phyloP scores from a whole-genome alignment of 2,888 invertebrate species.

The Noctua pronuba region DNA sequence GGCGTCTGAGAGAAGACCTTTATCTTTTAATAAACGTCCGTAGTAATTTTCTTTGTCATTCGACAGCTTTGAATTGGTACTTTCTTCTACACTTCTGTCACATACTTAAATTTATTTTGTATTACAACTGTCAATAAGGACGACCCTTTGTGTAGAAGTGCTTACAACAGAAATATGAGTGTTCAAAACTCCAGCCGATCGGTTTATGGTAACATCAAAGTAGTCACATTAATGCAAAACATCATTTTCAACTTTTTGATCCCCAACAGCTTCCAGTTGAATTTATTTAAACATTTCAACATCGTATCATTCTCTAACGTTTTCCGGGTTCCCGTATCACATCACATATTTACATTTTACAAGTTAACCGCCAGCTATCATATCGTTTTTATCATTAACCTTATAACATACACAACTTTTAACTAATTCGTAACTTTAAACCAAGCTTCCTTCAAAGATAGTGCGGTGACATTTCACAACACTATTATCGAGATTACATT shows the following conservation, averaged over 20 bases:
- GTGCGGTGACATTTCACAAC: slow-evolving; percentile 68
- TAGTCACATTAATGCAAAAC: slow-evolving; percentile 26
- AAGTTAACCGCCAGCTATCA: slow-evolving; percentile 55
- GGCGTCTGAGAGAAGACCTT: neutral
- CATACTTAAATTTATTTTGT: neutral
- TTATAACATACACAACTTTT: slow-evolving; percentile 52
- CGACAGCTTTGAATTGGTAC: neutral
- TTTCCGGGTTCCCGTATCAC: slow-evolving; percentile 46
- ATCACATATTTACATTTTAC: slow-evolving; percentile 64
- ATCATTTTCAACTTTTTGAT: slow-evolving; percentile 25
- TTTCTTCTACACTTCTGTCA: neutral
- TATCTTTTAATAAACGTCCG: neutral
- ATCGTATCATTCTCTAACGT: slow-evolving; percentile 22
- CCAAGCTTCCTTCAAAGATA: slow-evolving; percentile 65
- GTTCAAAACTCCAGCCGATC: neutral
- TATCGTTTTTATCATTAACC: slow-evolving; percentile 53
- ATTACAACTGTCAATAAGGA: neutral
- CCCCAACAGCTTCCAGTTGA: slow-evolving; percentile 28
- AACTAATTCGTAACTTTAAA: slow-evolving; percentile 60
- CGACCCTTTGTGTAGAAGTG: neutral
- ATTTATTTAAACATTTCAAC: slow-evolving; percentile 43
- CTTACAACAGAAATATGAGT: no score
- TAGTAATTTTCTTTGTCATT: neutral
- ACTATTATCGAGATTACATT: slow-evolving; percentile 66
- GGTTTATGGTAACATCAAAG: slow-evolving; percentile 4